Percentiles rank a stretch among this genome's conserved stretches.
These are phyloP conservation scores for Apodemia mormo DNA, from an alignment of 2,888 invertebrate genomes.

Conservation along the genomic window DNA sequence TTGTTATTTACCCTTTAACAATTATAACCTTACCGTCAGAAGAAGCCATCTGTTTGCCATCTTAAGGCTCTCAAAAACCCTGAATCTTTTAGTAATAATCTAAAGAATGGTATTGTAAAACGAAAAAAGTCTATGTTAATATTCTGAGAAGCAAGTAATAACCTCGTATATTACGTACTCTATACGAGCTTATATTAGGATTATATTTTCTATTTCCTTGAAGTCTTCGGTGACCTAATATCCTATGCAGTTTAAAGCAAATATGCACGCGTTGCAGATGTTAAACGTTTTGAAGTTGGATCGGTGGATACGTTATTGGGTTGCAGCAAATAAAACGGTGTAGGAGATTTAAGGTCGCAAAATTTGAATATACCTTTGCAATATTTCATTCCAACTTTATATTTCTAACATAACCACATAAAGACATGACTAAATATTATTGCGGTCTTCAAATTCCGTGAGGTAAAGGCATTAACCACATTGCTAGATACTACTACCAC, in stretches of 20 bases:
- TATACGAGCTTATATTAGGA: not conserved
- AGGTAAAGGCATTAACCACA: too few species aligned
- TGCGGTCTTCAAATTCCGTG: too few species aligned
- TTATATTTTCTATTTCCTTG: conserved; percentile 23
- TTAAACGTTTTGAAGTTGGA: conserved; percentile 31
- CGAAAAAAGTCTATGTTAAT: not conserved
- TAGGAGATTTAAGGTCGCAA: conserved; percentile 11
- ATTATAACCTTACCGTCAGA: too few species aligned
- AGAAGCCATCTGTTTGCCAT: too few species aligned
- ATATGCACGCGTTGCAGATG: conserved; percentile 31
- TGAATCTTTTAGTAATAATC: too few species aligned
- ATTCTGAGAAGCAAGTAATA: not conserved
- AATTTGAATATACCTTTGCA: not conserved
- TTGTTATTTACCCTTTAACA: too few species aligned
- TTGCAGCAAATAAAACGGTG: conserved; percentile 24
- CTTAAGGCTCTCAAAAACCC: too few species aligned
- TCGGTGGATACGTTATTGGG: conserved; percentile 29
- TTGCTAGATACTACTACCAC: too few species aligned
- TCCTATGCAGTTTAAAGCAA: conserved; percentile 34
- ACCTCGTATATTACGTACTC: not conserved
- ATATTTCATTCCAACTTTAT: too few species aligned
- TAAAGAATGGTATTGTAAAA: too few species aligned
- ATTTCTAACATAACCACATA: too few species aligned
- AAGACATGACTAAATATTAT: too few species aligned
- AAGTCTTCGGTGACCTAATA: conserved; percentile 31